Evolutionary conservation across 2,797 vertebrate species (phyloP), one percentile per base, ranked within the genome.

Genomic region (Cyclopterus lumpus): DNA sequence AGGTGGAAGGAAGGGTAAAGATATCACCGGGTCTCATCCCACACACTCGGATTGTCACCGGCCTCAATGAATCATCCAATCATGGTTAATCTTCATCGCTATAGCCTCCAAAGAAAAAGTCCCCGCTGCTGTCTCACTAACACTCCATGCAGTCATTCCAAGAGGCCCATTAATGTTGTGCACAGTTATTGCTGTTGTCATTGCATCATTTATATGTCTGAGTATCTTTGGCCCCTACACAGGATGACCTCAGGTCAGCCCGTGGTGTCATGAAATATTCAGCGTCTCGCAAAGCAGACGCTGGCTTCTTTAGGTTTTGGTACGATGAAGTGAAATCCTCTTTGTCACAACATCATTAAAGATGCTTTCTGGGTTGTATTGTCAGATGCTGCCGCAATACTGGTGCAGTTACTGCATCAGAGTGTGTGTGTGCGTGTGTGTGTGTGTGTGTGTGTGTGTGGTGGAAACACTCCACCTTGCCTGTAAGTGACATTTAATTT

Each of bases 11-110:
- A 61, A 88, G 91, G 93, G 88, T 87, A 93, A 93, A 92, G 89
- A 93, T 89, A 93, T 91, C 77, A 67, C 72, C 86, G 84, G 87
- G 81, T 91, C 91, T 89, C 85, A 79, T 88, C 92, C 90, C 88
- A 86, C 84, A 92, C 90, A 83, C 53, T 86, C 83, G 64, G 73
- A 77, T 86, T 88, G 90, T 82, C 94, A 88, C 82, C 67, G 65
- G 76, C 86, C 78, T 91, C 85, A 93, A 88, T 93, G 89, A 94
- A 90, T 87, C 88, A 91, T 84, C 78, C 85, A 81, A 79, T 90
- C 87, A 73, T 20, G 65, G 60, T 63, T 71, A 68, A 80, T 88
- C 75, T 79, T 66, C 81, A 80, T 70, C 34, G 30, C 63, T 70
- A 26, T 28, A 36, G 59, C 22, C 81, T 79, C 63, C 68, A 79